A percentile compares a stretch with the other conserved stretches of the same genome.
These are phyloP conservation scores for Tetrax tetrax DNA, from an alignment of 2,113 vertebrate genomes.

Conservation along the genomic window DNA sequence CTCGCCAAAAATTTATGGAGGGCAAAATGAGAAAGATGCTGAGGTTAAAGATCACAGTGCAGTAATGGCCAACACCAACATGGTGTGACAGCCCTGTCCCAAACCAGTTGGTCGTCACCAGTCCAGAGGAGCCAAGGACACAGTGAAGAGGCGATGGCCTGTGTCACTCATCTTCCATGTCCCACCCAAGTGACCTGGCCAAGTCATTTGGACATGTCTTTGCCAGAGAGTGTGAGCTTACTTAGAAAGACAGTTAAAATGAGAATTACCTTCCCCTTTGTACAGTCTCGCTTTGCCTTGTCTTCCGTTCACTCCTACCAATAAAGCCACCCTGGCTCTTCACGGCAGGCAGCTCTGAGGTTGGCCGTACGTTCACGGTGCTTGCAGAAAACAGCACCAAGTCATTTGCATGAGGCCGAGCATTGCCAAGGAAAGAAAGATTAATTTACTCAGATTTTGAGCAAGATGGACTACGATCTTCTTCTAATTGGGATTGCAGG, in stretches of 20 bases:
- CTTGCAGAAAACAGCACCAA: neutral
- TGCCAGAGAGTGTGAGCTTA: neutral
- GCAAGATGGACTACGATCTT: neutral
- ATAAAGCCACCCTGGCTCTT: neutral
- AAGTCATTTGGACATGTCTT: neutral
- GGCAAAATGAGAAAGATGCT: neutral
- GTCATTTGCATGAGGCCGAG: neutral
- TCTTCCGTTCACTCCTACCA: neutral
- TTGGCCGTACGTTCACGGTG: neutral
- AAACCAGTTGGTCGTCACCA: neutral
- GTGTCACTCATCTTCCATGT: neutral
- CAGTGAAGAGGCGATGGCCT: neutral
- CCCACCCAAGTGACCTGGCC: neutral
- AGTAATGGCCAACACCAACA: neutral
- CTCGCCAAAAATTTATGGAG: neutral
- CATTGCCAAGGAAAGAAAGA: neutral
- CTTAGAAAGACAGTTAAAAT: neutral
- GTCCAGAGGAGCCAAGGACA: neutral
- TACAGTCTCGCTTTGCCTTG: neutral
- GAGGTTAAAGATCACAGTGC: accelerated
- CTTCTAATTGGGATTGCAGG: neutral
- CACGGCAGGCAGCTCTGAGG: neutral
- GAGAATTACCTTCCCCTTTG: neutral
- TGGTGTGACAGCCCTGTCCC: neutral
- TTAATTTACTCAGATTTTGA: neutral